Conservation (phyloP, 2,888 invertebrate genomes). For the Oligia strigilis region DNA sequence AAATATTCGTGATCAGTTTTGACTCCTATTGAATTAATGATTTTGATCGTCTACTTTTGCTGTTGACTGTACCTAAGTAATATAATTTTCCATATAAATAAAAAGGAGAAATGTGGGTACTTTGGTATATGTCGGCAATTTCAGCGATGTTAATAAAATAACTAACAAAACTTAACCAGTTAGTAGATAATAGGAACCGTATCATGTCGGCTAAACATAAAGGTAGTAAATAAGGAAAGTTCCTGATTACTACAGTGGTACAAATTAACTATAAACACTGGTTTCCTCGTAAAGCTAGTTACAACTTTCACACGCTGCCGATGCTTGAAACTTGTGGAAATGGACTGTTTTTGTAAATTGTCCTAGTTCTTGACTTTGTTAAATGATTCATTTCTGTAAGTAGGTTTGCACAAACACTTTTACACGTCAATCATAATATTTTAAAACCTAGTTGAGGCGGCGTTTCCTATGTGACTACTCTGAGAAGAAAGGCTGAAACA, state of each 20-base stretch:
- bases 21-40: too few species aligned
- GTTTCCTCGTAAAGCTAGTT: conserved; percentile 53
- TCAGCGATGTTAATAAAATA: conserved; percentile 27
- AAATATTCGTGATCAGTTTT: too few species aligned
- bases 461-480: too few species aligned
- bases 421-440: background rate
- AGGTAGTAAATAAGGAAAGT: conserved; percentile 54
- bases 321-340: conserved; percentile 51
- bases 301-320: conserved; percentile 50
- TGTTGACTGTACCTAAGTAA: background rate
- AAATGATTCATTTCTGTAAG: background rate
- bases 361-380: conserved; percentile 2
- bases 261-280: conserved; percentile 56
- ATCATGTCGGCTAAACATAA: conserved; percentile 55
- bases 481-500: too few species aligned
- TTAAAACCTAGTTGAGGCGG: too few species aligned
- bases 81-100: background rate
- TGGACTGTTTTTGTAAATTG: conserved; percentile 30
- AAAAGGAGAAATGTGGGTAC: background rate
- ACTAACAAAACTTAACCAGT: conserved; percentile 49
- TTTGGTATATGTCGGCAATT: conserved; percentile 27
- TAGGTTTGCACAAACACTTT: background rate
- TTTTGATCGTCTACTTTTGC: too few species aligned
- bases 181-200: conserved; percentile 44
- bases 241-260: conserved; percentile 53